Conservation (phyloP, 2,888 invertebrate genomes). For the Acronicta alni region DNA sequence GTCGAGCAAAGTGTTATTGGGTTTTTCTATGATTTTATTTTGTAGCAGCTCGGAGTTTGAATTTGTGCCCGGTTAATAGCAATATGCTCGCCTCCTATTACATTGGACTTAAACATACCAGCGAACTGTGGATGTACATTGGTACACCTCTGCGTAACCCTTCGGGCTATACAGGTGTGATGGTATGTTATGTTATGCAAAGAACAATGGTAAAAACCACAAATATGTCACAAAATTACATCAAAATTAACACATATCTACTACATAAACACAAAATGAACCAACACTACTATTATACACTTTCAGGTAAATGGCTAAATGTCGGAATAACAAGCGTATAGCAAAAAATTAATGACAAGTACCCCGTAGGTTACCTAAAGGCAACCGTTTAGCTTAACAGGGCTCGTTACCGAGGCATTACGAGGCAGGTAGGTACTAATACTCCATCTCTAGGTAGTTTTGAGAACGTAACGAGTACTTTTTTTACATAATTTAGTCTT, state of each 20-base stretch:
- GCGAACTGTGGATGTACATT: no score
- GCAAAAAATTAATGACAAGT: constrained; percentile 32
- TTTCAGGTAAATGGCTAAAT: background rate
- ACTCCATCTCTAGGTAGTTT: constrained; percentile 20
- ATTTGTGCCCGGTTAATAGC: no score
- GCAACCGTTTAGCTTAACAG: constrained; percentile 26
- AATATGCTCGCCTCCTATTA: no score
- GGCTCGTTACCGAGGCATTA: constrained; percentile 16
- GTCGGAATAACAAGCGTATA: constrained; percentile 10
- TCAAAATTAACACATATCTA: background rate
- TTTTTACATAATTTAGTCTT: constrained; percentile 9
- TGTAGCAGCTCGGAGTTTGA: no score
- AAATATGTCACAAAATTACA: constrained; percentile 14
- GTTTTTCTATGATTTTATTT: no score
- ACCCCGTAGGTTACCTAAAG: constrained; percentile 13
- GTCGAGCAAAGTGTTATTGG: no score
- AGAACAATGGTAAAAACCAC: no score
- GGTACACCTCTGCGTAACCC: no score
- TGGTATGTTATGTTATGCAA: no score
- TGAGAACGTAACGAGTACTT: background rate
- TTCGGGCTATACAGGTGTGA: no score
- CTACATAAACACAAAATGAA: background rate
- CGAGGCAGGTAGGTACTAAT: constrained; percentile 5
- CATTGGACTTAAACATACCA: no score
- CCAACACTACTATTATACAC: background rate